These are phyloP conservation scores for Donacobius atricapilla DNA, from an alignment of 2,113 vertebrate species.

Conservation along the genomic window DNA sequence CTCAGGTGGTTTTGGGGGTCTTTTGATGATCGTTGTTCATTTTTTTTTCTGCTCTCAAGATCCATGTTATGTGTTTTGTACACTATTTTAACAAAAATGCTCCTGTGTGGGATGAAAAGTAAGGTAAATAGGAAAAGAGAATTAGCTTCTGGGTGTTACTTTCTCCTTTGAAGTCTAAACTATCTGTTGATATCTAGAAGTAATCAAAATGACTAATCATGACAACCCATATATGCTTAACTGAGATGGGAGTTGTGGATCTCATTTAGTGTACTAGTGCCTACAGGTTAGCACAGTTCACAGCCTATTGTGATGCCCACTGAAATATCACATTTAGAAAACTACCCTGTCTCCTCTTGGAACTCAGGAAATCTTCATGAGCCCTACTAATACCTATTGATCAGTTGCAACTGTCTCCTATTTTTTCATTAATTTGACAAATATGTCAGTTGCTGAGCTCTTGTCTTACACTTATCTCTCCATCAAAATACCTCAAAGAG, in stretches of 20 bases:
- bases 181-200: background rate
- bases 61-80: background rate
- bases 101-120: rapidly evolving
- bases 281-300: too few species aligned
- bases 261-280: background rate
- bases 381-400: background rate
- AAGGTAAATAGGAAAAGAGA: background rate
- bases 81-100: background rate
- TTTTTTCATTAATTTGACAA: background rate
- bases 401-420: background rate
- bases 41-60: background rate
- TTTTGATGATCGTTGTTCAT: rapidly evolving
- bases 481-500: background rate
- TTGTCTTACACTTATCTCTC: background rate
- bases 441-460: background rate
- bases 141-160: background rate
- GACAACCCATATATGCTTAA: background rate
- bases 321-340: background rate
- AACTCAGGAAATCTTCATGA: background rate
- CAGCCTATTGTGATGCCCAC: background rate
- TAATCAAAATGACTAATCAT: background rate
- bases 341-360: background rate
- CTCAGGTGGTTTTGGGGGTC: background rate
- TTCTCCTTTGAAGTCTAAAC: background rate
- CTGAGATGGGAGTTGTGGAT: background rate